These are phyloP conservation scores for Phoebastria nigripes DNA, from an alignment of 2,797 vertebrate genomes.

Conservation along the genomic window DNA sequence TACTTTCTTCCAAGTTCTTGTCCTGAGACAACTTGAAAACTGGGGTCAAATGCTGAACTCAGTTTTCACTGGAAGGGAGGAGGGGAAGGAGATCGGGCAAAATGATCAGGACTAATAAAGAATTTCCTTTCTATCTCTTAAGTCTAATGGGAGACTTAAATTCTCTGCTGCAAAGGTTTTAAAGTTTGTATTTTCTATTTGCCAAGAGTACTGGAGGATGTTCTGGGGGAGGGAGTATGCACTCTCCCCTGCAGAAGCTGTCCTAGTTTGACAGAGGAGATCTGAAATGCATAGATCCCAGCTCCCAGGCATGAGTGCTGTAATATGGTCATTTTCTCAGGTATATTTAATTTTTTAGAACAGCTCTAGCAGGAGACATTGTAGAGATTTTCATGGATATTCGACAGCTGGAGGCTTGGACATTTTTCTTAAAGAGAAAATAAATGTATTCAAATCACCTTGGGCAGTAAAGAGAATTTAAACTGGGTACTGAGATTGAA, in stretches of 20 bases:
- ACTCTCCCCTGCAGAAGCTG: neutral
- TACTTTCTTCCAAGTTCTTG: neutral
- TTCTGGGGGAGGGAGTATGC: neutral
- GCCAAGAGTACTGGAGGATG: neutral
- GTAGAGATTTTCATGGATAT: neutral
- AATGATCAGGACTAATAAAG: neutral
- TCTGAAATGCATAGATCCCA: neutral
- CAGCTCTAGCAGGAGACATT: neutral
- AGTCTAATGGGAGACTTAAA: neutral
- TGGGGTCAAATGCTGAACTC: neutral
- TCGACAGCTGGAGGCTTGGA: neutral
- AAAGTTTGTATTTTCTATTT: neutral
- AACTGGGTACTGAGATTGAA: neutral
- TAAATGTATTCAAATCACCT: neutral
- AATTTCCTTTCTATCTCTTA: neutral
- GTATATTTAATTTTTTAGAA: neutral
- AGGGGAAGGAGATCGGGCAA: neutral
- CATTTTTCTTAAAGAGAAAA: neutral
- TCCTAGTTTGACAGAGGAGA: neutral
- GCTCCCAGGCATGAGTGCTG: neutral
- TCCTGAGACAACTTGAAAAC: neutral
- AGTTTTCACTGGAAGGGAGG: neutral
- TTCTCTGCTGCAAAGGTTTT: neutral
- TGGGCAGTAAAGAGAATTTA: neutral
- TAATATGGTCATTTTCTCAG: neutral